Conservation (phyloP, 2,797 vertebrate genomes). For the Helostoma temminkii region DNA sequence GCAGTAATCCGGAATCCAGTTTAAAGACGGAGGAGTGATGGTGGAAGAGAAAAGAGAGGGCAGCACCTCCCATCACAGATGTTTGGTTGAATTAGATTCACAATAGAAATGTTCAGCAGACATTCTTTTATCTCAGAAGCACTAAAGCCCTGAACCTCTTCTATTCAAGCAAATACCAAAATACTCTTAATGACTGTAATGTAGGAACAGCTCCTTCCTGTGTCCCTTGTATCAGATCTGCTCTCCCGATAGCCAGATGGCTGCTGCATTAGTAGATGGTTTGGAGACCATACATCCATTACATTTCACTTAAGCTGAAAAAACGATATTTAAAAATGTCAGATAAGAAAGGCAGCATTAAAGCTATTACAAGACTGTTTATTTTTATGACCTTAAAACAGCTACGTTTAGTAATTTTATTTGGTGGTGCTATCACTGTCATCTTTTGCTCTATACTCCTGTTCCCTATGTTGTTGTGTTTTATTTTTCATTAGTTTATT, state of each 20-base stretch:
- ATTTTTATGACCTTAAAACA: slow-evolving; percentile 21
- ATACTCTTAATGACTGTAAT: slow-evolving; percentile 29
- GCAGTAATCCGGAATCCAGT: slow-evolving; percentile 3
- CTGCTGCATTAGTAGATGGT: neutral
- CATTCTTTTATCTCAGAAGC: slow-evolving; percentile 24
- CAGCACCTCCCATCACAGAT: slow-evolving; percentile 31
- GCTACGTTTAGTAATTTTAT: too few relatives aligned
- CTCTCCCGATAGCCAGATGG: slow-evolving; percentile 15
- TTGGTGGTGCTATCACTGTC: too few relatives aligned
- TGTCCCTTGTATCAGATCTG: slow-evolving; percentile 7
- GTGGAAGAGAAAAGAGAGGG: neutral
- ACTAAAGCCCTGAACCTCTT: slow-evolving; percentile 5
- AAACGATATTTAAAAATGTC: neutral
- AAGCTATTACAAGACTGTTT: neutral
- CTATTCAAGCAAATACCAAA: slow-evolving; percentile 16
- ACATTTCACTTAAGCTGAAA: slow-evolving; percentile 5
- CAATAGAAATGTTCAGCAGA: neutral
- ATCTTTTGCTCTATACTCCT: neutral
- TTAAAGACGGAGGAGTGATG: neutral
- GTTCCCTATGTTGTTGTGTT: neutral
- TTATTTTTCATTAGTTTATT: slow-evolving; percentile 17
- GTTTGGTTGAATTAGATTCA: slow-evolving; percentile 38
- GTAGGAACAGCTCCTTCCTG: slow-evolving; percentile 7
- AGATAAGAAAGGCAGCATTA: neutral
- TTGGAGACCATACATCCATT: slow-evolving; percentile 5